Evolutionary conservation across 1,140 invertebrate species (phyloP).

Genomic region (Lasioglossum baleicum): DNA sequence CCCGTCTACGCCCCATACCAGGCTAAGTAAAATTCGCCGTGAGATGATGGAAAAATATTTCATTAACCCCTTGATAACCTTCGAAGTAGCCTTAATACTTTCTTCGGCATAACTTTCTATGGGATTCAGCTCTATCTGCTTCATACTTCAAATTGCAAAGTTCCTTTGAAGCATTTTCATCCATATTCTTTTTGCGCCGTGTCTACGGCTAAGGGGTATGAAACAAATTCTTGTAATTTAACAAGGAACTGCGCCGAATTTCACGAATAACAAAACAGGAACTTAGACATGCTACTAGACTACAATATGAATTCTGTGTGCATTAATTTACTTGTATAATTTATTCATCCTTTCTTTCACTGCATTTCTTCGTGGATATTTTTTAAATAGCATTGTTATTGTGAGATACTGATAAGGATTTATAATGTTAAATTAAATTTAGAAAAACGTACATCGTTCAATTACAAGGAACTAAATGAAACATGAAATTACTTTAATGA

Average conservation of each 20-base stretch:
- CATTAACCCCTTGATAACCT: conserved; percentile 42
- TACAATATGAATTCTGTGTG: neutral
- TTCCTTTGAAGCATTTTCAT: conserved; percentile 25
- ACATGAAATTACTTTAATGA: too few relatives aligned
- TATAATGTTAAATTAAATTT: too few relatives aligned
- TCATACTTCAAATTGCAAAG: conserved; percentile 30
- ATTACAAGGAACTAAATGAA: too few relatives aligned
- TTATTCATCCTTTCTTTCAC: neutral
- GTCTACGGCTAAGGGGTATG: neutral
- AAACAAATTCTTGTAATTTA: conserved; percentile 7
- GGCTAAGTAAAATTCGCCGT: conserved; percentile 18
- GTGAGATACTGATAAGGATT: too few relatives aligned
- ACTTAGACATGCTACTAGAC: too few relatives aligned
- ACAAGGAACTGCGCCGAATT: neutral
- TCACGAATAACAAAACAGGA: too few relatives aligned
- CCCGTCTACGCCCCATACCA: neutral
- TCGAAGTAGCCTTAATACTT: conserved; percentile 27
- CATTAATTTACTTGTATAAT: neutral
- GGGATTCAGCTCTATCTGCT: conserved; percentile 22
- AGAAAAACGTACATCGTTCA: too few relatives aligned
- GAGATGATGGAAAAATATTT: conserved; percentile 41
- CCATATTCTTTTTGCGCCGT: neutral
- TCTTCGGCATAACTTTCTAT: conserved; percentile 17
- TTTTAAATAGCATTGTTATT: too few relatives aligned
- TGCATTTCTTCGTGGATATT: neutral